Conservation (phyloP, 2,888 invertebrate genomes). For the Caradrina clavipalpis region DNA sequence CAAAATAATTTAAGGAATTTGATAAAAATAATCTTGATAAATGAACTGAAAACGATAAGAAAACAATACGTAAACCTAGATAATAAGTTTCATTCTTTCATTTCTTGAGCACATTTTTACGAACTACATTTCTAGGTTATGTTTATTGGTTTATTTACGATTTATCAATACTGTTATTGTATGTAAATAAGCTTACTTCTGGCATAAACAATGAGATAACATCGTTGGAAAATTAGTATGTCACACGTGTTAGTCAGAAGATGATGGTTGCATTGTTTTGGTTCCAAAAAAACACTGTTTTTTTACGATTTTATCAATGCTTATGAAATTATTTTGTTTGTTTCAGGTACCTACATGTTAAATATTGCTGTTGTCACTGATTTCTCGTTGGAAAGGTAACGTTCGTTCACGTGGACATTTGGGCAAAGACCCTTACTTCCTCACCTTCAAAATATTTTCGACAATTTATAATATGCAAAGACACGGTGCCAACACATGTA, state of each 20-base stretch:
- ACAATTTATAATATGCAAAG: slow-evolving; percentile 21
- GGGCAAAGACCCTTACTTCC: slow-evolving; percentile 4
- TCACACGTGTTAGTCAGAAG: slow-evolving; percentile 46
- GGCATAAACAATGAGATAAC: slow-evolving; percentile 10
- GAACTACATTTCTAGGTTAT: slow-evolving; percentile 38
- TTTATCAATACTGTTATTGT: slow-evolving; percentile 19
- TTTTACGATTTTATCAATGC: slow-evolving; percentile 14
- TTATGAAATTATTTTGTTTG: slow-evolving; percentile 33
- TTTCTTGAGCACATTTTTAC: slow-evolving; percentile 5
- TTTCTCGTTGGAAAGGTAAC: slow-evolving; percentile 32
- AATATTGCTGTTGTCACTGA: slow-evolving; percentile 32
- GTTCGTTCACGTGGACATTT: slow-evolving; percentile 32
- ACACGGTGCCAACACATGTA: slow-evolving; percentile 59
- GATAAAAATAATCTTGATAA: background rate
- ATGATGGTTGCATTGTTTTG: slow-evolving; percentile 5
- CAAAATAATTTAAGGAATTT: background rate
- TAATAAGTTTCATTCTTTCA: background rate
- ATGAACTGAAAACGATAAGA: background rate
- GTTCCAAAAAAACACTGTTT: slow-evolving; percentile 33
- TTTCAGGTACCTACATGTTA: slow-evolving; percentile 56
- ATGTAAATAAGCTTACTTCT: slow-evolving; percentile 12
- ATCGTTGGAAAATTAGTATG: slow-evolving; percentile 40
- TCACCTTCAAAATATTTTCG: slow-evolving; percentile 9
- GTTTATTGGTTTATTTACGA: background rate
- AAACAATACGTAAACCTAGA: background rate